These are phyloP conservation scores for Halictus rubicundus DNA, from an alignment of 1,140 invertebrate species.

Conservation along the genomic window DNA sequence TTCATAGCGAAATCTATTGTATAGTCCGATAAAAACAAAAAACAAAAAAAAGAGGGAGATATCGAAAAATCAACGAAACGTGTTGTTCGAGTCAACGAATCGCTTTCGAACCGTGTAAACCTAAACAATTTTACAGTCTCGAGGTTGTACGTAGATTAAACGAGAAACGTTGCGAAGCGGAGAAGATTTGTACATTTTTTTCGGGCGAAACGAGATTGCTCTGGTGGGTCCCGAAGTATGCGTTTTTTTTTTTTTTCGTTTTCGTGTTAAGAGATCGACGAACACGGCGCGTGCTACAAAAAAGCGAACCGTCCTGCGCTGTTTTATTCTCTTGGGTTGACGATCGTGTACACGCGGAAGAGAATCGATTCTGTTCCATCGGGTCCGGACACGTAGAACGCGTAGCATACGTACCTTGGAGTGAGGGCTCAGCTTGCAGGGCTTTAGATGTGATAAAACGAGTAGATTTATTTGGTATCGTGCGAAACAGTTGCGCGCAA, in stretches of 20 bases:
- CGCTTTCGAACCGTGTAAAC: background rate
- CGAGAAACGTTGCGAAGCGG: background rate
- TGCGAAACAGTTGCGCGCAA: constrained; percentile 13
- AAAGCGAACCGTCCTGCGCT: constrained; percentile 50
- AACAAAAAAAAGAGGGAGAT: background rate
- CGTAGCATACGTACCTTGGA: constrained; percentile 23
- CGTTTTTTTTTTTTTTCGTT: background rate
- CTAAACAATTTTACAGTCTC: background rate
- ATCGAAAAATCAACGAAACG: constrained; percentile 1
- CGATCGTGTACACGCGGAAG: background rate
- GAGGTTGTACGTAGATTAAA: background rate
- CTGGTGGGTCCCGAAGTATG: background rate
- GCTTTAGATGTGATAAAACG: constrained; percentile 59
- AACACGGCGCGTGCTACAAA: background rate
- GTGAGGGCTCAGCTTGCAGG: constrained; percentile 39
- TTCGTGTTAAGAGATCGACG: background rate
- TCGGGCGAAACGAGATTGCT: background rate
- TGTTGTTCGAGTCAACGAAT: constrained; percentile 21
- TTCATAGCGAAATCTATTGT: background rate
- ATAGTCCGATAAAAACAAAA: background rate
- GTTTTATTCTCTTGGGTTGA: constrained; percentile 12
- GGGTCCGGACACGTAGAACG: background rate
- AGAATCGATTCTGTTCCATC: background rate
- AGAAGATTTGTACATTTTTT: background rate
- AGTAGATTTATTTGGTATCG: constrained; percentile 19